phyloP scores from a whole-genome alignment of 2,113 vertebrate species.

The Micronycteris hirsuta region DNA sequence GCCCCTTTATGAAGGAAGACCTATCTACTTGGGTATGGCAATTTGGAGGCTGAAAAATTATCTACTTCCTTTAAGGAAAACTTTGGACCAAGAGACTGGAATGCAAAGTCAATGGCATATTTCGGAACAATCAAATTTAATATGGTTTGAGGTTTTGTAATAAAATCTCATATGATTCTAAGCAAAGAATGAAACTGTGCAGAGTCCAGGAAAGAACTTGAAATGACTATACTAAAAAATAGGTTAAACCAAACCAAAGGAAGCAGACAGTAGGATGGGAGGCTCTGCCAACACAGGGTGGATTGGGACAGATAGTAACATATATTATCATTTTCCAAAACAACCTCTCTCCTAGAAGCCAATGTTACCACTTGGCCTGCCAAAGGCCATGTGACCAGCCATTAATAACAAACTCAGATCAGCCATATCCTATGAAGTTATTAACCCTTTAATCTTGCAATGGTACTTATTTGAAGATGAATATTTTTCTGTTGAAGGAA shows the following conservation, averaged over 20 bases:
- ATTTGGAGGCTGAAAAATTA: conserved; percentile 30
- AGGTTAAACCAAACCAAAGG: conserved; percentile 74
- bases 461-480: neutral
- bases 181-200: conserved; percentile 53
- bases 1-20: neutral
- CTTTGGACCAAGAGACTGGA: conserved; percentile 30
- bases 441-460: conserved; percentile 56
- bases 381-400: conserved; percentile 57
- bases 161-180: conserved; percentile 68
- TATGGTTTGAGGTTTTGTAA: conserved; percentile 73
- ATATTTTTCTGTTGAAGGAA: conserved; percentile 16
- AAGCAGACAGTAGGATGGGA: conserved; percentile 59
- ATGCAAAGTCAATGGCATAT: conserved; percentile 57
- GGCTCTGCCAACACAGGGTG: conserved; percentile 65
- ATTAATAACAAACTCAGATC: conserved; percentile 66
- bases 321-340: conserved; percentile 76
- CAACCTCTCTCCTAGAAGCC: conserved; percentile 68
- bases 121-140: conserved; percentile 72
- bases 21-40: neutral
- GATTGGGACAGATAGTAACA: conserved; percentile 68
- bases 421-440: conserved; percentile 22
- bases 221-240: conserved; percentile 59
- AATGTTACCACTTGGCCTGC: conserved; percentile 60
- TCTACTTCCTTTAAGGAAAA: conserved; percentile 59
- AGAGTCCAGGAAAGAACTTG: conserved; percentile 65